These are phyloP conservation scores for Aphelenchoides fujianensis DNA, from an alignment of 1,140 invertebrate species.

Conservation along the genomic window DNA sequence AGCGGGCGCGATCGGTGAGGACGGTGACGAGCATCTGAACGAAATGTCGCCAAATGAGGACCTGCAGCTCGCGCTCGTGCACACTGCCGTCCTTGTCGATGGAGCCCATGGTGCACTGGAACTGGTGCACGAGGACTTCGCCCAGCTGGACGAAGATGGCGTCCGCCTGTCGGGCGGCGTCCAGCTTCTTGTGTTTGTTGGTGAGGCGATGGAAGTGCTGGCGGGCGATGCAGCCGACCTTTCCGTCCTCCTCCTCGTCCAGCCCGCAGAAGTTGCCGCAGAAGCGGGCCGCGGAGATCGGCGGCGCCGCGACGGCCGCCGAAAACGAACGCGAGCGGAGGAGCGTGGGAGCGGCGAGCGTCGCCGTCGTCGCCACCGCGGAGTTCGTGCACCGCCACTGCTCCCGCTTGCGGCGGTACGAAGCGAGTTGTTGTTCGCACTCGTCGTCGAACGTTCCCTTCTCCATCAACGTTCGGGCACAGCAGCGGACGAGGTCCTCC, in stretches of 20 bases:
- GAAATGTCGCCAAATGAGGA: constrained; percentile 55
- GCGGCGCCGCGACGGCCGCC: constrained; percentile 29
- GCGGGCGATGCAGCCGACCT: too few relatives aligned
- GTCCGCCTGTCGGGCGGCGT: constrained; percentile 22
- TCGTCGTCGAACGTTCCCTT: constrained; percentile 40
- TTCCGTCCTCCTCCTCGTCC: background rate
- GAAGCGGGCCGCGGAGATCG: constrained; percentile 12
- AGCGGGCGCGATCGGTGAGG: constrained; percentile 37
- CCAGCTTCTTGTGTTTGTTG: too few relatives aligned
- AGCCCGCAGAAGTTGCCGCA: background rate
- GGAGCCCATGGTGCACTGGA: constrained; percentile 48
- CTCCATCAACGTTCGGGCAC: constrained; percentile 34
- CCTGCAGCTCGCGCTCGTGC: constrained; percentile 54
- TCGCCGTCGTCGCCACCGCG: background rate
- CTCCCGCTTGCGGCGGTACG: constrained; percentile 32
- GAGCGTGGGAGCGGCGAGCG: constrained; percentile 5
- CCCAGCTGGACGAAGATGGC: constrained; percentile 43
- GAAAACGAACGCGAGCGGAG: constrained; percentile 33
- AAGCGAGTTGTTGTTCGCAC: constrained; percentile 19
- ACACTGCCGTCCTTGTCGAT: constrained; percentile 44
- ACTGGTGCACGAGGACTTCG: constrained; percentile 50
- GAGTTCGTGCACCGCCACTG: constrained; percentile 24
- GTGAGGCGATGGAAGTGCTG: too few relatives aligned
- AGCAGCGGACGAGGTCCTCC: constrained; percentile 32
- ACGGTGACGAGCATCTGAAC: constrained; percentile 49